Conservation (phyloP, 37 sponge, comb jelly and placozoan genomes). For the Hormiphora californensis region DNA sequence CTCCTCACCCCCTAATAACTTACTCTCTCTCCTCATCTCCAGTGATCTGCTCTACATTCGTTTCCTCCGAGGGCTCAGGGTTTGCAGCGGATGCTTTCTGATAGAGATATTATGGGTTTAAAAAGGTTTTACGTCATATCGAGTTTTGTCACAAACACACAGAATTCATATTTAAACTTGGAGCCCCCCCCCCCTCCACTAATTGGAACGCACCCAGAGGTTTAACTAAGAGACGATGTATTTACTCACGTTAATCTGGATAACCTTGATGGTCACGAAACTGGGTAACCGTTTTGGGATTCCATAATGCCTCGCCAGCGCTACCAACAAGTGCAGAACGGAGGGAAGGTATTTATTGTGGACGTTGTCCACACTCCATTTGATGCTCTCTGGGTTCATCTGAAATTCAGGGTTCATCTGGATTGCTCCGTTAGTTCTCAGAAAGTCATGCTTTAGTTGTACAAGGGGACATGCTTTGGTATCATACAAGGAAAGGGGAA, state of each 20-base stretch:
- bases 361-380: slow-evolving; percentile 59
- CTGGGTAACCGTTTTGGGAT: slow-evolving; percentile 69
- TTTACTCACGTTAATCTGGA: slow-evolving; percentile 7
- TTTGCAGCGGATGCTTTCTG: too few species aligned
- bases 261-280: slow-evolving; percentile 65
- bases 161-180: background rate
- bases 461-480: too few species aligned
- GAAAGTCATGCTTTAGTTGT: too few species aligned
- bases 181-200: background rate
- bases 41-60: slow-evolving; percentile 74
- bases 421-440: background rate
- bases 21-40: slow-evolving; percentile 63
- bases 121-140: background rate
- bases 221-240: background rate
- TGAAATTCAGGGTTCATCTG: slow-evolving; percentile 6
- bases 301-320: slow-evolving; percentile 79
- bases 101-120: too few species aligned
- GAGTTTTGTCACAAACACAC: background rate
- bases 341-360: slow-evolving; percentile 80
- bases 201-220: background rate
- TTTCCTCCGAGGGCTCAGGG: too few species aligned
- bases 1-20: too few species aligned
- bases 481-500: background rate
- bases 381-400: slow-evolving; percentile 4
- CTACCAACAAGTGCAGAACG: slow-evolving; percentile 81